These are phyloP conservation scores for Hypomesus transpacificus DNA, from an alignment of 2,113 vertebrate species.

Conservation along the genomic window DNA sequence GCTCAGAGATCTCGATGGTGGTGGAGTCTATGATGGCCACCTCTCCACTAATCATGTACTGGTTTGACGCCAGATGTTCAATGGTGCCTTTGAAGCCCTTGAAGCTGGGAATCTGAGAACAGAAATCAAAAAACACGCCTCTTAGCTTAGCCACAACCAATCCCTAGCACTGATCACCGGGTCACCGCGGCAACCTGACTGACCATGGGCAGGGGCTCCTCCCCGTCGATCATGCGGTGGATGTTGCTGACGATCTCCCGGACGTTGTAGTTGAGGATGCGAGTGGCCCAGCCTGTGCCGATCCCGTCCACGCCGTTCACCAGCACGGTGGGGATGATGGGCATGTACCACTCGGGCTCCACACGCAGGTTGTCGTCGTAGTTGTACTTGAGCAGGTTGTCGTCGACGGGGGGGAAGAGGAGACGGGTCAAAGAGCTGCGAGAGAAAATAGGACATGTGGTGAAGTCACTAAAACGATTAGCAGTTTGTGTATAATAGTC, in stretches of 20 bases:
- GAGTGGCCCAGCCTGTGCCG: slow-evolving; percentile 96
- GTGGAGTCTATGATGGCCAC: slow-evolving; percentile 88
- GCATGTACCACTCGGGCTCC: slow-evolving; percentile 97
- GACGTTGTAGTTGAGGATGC: slow-evolving; percentile 86
- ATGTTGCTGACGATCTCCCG: slow-evolving; percentile 90
- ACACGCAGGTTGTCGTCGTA: slow-evolving; percentile 96
- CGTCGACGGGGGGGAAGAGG: slow-evolving; percentile 85
- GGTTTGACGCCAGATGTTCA: slow-evolving; percentile 83
- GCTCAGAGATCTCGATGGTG: slow-evolving; percentile 97
- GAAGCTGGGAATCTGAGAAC: slow-evolving; percentile 84
- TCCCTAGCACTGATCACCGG: neutral
- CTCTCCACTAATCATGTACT: slow-evolving; percentile 87
- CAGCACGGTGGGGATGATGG: slow-evolving; percentile 90
- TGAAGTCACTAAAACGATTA: neutral
- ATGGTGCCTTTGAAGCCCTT: slow-evolving; percentile 94
- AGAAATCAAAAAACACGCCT: neutral
- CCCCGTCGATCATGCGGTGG: slow-evolving; percentile 82
- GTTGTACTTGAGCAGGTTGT: slow-evolving; percentile 86
- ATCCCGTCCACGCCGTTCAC: slow-evolving; percentile 93
- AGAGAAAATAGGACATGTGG: neutral
- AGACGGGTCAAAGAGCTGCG: slow-evolving; percentile 82
- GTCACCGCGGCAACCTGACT: slow-evolving; percentile 15
- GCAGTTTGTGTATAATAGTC: neutral
- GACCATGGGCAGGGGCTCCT: slow-evolving; percentile 90
- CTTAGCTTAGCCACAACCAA: neutral